These are phyloP conservation scores for Pseudopipra pipra DNA, from an alignment of 2,113 vertebrate species.

Conservation along the genomic window DNA sequence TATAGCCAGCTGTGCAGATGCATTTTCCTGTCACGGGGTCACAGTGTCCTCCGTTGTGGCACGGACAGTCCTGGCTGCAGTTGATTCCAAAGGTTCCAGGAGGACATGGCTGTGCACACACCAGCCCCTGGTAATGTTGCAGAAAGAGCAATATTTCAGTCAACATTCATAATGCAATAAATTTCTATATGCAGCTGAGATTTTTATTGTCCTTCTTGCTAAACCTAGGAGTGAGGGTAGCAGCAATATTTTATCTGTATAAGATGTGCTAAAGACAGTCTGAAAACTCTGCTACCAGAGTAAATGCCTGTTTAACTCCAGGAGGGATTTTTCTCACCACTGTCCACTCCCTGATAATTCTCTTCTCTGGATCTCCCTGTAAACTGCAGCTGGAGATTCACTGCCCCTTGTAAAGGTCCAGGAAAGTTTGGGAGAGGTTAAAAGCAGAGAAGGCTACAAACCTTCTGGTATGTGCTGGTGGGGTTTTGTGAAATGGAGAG, in stretches of 20 bases:
- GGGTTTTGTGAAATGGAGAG: not conserved
- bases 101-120: slow-evolving; percentile 93
- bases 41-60: slow-evolving; percentile 94
- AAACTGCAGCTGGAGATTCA: not conserved
- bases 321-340: not conserved
- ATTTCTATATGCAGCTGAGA: not conserved
- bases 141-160: slow-evolving; percentile 32
- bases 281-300: not conserved
- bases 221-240: not conserved
- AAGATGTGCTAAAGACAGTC: not conserved
- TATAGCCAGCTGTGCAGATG: slow-evolving; percentile 90
- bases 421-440: not conserved
- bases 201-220: slow-evolving; percentile 19
- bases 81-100: slow-evolving; percentile 92
- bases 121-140: slow-evolving; percentile 83
- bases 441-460: not conserved
- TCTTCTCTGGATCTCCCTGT: not conserved
- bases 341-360: not conserved
- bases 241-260: not conserved
- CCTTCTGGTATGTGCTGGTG: not conserved
- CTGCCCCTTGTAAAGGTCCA: not conserved
- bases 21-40: slow-evolving; percentile 92
- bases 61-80: slow-evolving; percentile 95
- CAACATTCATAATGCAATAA: not conserved
- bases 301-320: not conserved